These are phyloP conservation scores for Boulengerochromis microlepis DNA, from an alignment of 2,113 vertebrate species.

Conservation along the genomic window DNA sequence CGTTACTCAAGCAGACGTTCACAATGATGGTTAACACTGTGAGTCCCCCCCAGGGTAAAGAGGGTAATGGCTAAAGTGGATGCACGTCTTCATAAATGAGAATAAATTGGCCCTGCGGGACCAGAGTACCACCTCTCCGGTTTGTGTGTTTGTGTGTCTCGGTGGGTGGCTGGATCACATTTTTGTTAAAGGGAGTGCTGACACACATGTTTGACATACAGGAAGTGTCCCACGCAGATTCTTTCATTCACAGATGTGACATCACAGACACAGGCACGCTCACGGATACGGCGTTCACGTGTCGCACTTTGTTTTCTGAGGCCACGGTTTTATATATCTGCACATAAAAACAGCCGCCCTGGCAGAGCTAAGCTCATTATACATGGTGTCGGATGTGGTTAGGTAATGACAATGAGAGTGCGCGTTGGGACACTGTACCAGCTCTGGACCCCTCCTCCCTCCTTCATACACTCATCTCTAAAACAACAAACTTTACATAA, in stretches of 20 bases:
- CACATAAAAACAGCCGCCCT: background rate
- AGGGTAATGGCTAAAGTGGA: background rate
- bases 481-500: conserved; percentile 5
- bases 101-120: conserved; percentile 34
- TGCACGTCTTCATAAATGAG: conserved; percentile 13
- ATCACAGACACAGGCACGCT: background rate
- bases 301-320: background rate
- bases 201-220: conserved; percentile 50
- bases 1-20: background rate
- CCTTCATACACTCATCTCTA: background rate
- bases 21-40: background rate
- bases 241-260: conserved; percentile 45
- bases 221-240: conserved; percentile 52
- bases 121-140: conserved; percentile 1
- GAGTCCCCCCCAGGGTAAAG: background rate
- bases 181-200: conserved; percentile 59
- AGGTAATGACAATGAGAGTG: background rate
- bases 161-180: conserved; percentile 57
- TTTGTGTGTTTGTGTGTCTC: conserved; percentile 6
- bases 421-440: background rate
- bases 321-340: background rate
- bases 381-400: background rate
- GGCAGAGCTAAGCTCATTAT: conserved; percentile 2
- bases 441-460: background rate
- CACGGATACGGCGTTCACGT: background rate